A percentile compares a stretch with the other conserved stretches of the same genome.
phyloP scores from a whole-genome alignment of 2,113 vertebrate species.

The Clupea harengus region DNA sequence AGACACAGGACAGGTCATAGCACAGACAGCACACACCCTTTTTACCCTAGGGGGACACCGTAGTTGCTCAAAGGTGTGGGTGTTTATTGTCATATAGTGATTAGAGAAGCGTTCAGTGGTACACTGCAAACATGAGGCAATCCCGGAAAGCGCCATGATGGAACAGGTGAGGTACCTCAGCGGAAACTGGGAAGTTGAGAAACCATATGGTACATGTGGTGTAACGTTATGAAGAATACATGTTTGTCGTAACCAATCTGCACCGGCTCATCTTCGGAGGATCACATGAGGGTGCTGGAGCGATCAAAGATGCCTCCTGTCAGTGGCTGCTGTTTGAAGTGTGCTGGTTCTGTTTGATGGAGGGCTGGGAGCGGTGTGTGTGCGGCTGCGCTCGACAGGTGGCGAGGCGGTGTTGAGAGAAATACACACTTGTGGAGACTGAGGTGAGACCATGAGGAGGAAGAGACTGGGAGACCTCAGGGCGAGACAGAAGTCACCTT shows the following conservation, averaged over 20 bases:
- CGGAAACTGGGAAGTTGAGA: no score
- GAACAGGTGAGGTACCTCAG: no score
- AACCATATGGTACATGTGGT: no score
- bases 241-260: no score
- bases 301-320: background rate
- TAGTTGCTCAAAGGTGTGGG: background rate
- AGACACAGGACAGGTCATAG: background rate
- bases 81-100: background rate
- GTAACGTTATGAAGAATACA: no score
- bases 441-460: background rate
- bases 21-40: background rate
- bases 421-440: slow-evolving; percentile 15
- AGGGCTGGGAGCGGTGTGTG: background rate
- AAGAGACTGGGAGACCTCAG: slow-evolving; percentile 9
- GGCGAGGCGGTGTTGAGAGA: slow-evolving; percentile 29
- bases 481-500: slow-evolving; percentile 1
- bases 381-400: background rate
- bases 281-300: no score
- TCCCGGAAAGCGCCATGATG: no score
- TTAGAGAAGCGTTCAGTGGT: background rate
- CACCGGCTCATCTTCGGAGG: no score
- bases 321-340: background rate
- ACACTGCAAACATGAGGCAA: no score
- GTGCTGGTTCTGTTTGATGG: slow-evolving; percentile 12
- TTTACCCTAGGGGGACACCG: no score